Percentiles rank a stretch among this genome's conserved stretches.
Conservation (phyloP, 1,140 invertebrate species). For the Gonatopus flavifemur region DNA sequence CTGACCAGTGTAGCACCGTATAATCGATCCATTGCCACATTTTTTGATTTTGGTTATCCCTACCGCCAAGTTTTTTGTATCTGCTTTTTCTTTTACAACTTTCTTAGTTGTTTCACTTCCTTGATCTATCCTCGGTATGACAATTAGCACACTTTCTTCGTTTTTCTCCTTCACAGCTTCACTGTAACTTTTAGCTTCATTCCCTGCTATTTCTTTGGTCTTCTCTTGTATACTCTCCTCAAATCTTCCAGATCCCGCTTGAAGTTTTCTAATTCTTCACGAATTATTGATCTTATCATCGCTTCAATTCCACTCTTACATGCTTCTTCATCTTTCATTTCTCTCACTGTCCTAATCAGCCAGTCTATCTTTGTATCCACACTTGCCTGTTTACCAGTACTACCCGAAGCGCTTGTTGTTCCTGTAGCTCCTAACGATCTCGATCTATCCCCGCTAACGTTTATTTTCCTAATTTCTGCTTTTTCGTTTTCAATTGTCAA, state of each 20-base stretch:
- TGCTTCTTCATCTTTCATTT: conserved; percentile 10
- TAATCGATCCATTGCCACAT: conserved; percentile 11
- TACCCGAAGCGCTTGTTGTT: neutral
- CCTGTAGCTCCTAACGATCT: conserved; percentile 6
- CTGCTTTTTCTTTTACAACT: conserved; percentile 12
- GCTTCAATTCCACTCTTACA: conserved; percentile 7
- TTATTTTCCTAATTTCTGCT: no score
- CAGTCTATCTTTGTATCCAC: conserved; percentile 13
- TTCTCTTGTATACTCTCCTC: conserved; percentile 7
- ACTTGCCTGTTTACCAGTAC: no score
- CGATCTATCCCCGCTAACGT: conserved; percentile 7
- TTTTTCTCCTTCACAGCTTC: conserved; percentile 10
- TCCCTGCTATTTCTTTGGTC: neutral
- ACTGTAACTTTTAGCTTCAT: conserved; percentile 18
- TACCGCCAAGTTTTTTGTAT: conserved; percentile 16
- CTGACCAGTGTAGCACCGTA: no score
- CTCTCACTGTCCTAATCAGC: conserved; percentile 8
- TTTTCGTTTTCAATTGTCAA: neutral
- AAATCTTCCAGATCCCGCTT: conserved; percentile 11
- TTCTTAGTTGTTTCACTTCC: conserved; percentile 7
- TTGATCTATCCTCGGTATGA: conserved; percentile 6
- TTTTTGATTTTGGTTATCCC: conserved; percentile 17
- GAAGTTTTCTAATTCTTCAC: neutral
- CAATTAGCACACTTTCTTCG: conserved; percentile 19
- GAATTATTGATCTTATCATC: conserved; percentile 8